phyloP scores from a whole-genome alignment of 1,140 invertebrate genomes.

The Euura saliciscinereae region DNA sequence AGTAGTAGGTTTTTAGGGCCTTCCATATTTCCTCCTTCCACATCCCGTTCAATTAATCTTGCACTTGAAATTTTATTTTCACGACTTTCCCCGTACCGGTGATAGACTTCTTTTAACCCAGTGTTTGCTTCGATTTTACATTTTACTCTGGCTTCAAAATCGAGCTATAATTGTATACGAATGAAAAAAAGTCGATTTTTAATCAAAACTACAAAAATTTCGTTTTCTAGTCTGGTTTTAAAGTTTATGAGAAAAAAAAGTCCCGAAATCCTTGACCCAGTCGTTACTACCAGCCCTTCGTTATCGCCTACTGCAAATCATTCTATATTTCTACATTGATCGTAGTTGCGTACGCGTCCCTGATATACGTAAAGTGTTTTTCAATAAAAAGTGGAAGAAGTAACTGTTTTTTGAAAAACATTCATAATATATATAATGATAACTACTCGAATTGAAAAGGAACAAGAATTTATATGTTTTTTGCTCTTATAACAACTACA shows the following conservation, averaged over 20 bases:
- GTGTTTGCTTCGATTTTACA: background rate
- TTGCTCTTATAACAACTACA: no score
- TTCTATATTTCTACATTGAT: constrained; percentile 34
- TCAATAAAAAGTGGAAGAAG: background rate
- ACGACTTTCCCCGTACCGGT: no score
- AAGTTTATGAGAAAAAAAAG: no score
- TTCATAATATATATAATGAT: background rate
- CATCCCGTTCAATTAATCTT: background rate
- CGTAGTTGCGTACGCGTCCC: constrained; percentile 26
- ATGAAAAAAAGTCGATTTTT: no score
- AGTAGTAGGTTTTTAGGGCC: constrained; percentile 36
- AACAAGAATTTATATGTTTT: no score
- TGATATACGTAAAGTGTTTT: constrained; percentile 35
- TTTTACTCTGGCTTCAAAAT: background rate
- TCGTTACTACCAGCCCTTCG: background rate
- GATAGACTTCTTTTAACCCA: no score
- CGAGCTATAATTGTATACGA: no score
- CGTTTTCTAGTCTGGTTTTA: background rate
- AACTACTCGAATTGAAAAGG: background rate
- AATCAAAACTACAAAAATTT: background rate
- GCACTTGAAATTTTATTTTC: background rate
- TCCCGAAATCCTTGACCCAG: no score
- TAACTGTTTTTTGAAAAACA: background rate
- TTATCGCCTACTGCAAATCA: constrained; percentile 12
- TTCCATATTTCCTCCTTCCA: constrained; percentile 5